Percentiles rank a stretch among this genome's conserved stretches.
Evolutionary conservation across 2,888 invertebrate species (phyloP).

Genomic region (Caenorhabditis parvicauda): DNA sequence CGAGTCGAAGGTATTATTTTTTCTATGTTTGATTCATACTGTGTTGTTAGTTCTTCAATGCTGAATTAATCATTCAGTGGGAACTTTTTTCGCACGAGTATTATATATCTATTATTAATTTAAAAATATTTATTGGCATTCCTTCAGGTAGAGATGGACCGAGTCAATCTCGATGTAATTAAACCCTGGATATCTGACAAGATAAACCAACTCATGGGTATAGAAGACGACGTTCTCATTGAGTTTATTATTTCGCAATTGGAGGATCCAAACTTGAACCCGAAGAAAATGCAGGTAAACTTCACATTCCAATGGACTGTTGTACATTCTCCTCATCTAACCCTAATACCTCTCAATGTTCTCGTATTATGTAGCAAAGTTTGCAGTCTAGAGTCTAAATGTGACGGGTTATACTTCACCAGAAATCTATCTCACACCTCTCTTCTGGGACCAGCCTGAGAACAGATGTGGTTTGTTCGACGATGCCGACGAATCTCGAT

Average conservation of each 20-base stretch:
- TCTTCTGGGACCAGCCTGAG: no score
- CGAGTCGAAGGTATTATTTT: constrained; percentile 77
- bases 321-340: constrained; percentile 3
- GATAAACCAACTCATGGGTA: constrained; percentile 89
- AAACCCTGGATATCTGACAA: constrained; percentile 98
- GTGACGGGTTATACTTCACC: neutral
- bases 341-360: constrained; percentile 67
- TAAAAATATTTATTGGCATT: neutral
- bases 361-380: neutral
- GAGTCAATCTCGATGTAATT: constrained; percentile 93
- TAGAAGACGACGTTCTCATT: constrained; percentile 97
- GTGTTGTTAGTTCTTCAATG: neutral
- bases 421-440: no score
- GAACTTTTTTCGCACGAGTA: neutral
- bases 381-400: neutral
- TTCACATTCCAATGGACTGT: neutral
- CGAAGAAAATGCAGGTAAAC: constrained; percentile 45
- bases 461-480: neutral
- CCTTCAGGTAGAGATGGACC: constrained; percentile 89
- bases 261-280: constrained; percentile 74
- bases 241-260: constrained; percentile 98
- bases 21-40: constrained; percentile 1
- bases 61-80: neutral
- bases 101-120: neutral
- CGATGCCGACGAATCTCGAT: neutral